Evolutionary conservation across 2,888 invertebrate species (phyloP), one percentile per base, ranked within the genome.

Genomic region (Galerucella nymphaeae): DNA sequence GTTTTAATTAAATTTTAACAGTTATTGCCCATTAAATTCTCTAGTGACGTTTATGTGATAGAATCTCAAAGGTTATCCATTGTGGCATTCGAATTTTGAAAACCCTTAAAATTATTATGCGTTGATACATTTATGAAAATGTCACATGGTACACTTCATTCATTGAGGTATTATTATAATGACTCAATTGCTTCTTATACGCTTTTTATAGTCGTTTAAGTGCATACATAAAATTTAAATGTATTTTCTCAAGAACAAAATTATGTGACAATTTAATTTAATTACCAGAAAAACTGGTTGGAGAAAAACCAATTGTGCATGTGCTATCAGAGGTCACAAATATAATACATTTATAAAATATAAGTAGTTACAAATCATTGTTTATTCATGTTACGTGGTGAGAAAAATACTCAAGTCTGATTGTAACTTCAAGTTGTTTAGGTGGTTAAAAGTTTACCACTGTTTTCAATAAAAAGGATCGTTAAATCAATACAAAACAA

Each of bases 1-100:
- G 55, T 41, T 75, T 73, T 66, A 73, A 76, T 76, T 72, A 75
- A 76, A 70, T 38, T 66, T 55, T 71, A 70, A 65, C 75, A 75
- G 65, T 75, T 73, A 75, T 67, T 66, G 64, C 10, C 63, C 67
- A 58, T 75, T 71, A 72, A 73, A 72, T 70, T 63, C 53, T 57
- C 45, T 68, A 66, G 48, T 70, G 72, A 71, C 70, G 70, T 72
- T 66, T 69, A 70, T 69, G 66, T 48, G 62, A 42, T 67, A 66
- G 42, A 41, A 23, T 62, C 63, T 75, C 72, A 65, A 65, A 59
- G 73, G 75, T 75, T 75, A 75, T 75, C 72, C 68, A 55, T 66
- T 70, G 71, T 73, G 66, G 74, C 69, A 71, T 74, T 72, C 57
- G 58, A 10, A 38, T 5, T 58, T 58, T 66, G n/a, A 66, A 66